Evolutionary conservation across 2,113 vertebrate genomes (phyloP), one percentile per base, ranked within the genome.

Genomic region (Prochilodus magdalenae): DNA sequence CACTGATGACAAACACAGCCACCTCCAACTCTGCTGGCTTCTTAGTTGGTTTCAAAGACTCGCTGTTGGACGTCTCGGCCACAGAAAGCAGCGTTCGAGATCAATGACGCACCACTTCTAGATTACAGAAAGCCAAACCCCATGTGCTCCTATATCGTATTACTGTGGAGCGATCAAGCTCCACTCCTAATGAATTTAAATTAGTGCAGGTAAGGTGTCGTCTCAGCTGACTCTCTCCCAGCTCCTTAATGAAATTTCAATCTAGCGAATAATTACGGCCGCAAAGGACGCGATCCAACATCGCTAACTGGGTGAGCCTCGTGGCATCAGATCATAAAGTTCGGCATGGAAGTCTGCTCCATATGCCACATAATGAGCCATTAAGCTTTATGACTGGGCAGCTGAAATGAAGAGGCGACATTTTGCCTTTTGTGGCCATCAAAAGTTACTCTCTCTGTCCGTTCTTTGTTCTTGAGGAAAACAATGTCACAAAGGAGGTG

Each of bases 121-220:
- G 63, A 82, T 75, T 76, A 76, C 80, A 47, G 73, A 82, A 82
- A 82, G 73, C 51, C 60, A 75, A 82, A 70, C 80, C 80, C 63
- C 20, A 74, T 30, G 49, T 81, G 80, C 75, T 59, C 73, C 73
- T 81, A 69, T 67, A 81, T 66, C 80, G 15, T 75, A 75, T 63
- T 75, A 69, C 62, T 57, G 62, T 59, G 33, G 63, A 59, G 80
- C 74, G 67, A 81, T 59, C 44, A 62, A 81, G 80, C 80, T 75
- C 62, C 62, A 55, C 29, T 57, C 71, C 79, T 75, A 74, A 74
- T 73, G 67, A 40, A 74, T 81, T 77, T 80, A 57, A 73, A 81
- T 84, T 63, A 66, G 65, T 74, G 66, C 47, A 80, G 78, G 66
- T 84, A 77, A 75, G 59, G 83, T 77, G 78, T 76, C 78, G 71